A percentile compares a stretch with the other conserved stretches of the same genome.
These are phyloP conservation scores for Caenorhabditis remanei DNA, from an alignment of 1,140 invertebrate species.

Conservation along the genomic window DNA sequence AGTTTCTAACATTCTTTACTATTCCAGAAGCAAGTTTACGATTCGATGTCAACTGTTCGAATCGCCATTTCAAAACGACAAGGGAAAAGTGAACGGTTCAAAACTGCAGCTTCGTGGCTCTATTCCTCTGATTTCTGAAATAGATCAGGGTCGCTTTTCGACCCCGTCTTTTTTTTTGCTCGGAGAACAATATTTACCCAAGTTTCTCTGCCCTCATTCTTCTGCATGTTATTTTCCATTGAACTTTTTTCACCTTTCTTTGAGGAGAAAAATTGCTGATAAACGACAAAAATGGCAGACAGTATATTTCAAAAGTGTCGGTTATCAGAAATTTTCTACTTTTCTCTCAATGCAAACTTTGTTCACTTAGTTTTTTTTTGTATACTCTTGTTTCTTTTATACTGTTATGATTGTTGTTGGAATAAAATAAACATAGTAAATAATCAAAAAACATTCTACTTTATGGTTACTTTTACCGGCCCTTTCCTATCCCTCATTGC, in stretches of 20 bases:
- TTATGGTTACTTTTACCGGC: neutral
- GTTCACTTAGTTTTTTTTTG: neutral
- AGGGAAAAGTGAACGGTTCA: constrained; percentile 11
- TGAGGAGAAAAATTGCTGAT: neutral
- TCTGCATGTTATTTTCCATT: neutral
- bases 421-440: neutral
- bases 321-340: neutral
- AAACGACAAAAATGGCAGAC: neutral
- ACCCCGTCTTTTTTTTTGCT: constrained; percentile 24
- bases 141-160: constrained; percentile 1
- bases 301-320: neutral
- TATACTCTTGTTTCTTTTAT: constrained; percentile 7
- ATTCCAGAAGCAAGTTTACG: constrained; percentile 48
- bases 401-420: neutral
- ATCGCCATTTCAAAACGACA: constrained; percentile 40
- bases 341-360: neutral
- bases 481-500: neutral
- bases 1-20: neutral
- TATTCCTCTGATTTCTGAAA: neutral
- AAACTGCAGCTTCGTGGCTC: constrained; percentile 7
- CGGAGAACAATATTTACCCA: constrained; percentile 4
- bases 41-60: neutral
- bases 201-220: neutral
- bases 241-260: constrained; percentile 15
- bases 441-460: neutral